Evolutionary conservation across 2,888 invertebrate species (phyloP).

Genomic region (Panorpa germanica): DNA sequence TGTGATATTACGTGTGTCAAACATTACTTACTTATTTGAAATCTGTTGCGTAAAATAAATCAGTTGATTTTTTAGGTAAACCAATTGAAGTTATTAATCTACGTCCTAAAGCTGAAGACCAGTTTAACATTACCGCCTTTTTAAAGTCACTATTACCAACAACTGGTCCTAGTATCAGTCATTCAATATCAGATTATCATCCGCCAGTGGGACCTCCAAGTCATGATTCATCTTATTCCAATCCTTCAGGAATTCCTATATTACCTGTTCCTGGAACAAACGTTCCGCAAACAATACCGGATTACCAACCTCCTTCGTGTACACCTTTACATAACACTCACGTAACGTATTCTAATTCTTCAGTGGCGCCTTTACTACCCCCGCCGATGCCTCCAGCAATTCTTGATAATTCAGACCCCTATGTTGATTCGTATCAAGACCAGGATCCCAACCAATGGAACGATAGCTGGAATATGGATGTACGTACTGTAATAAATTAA

Average conservation of each 20-base stretch:
- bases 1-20: constrained; percentile 9
- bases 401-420: no score
- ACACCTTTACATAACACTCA: no score
- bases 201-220: constrained; percentile 22
- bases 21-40: constrained; percentile 2
- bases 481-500: no score
- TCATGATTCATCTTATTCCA: constrained; percentile 14
- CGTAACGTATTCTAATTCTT: no score
- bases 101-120: constrained; percentile 30
- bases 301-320: no score
- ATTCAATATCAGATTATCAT: constrained; percentile 25
- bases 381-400: no score
- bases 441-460: no score
- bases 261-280: neutral
- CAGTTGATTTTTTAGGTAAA: constrained; percentile 21
- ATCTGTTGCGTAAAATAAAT: constrained; percentile 2
- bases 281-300: neutral
- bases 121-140: constrained; percentile 34
- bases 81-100: constrained; percentile 37
- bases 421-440: no score
- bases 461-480: no score
- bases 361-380: no score
- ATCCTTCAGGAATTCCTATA: constrained; percentile 8
- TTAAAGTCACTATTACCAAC: constrained; percentile 32
- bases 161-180: no score